Percentiles rank a stretch among this genome's conserved stretches.
Evolutionary conservation across 1,140 invertebrate species (phyloP).

Genomic region (Micrasema minimum): DNA sequence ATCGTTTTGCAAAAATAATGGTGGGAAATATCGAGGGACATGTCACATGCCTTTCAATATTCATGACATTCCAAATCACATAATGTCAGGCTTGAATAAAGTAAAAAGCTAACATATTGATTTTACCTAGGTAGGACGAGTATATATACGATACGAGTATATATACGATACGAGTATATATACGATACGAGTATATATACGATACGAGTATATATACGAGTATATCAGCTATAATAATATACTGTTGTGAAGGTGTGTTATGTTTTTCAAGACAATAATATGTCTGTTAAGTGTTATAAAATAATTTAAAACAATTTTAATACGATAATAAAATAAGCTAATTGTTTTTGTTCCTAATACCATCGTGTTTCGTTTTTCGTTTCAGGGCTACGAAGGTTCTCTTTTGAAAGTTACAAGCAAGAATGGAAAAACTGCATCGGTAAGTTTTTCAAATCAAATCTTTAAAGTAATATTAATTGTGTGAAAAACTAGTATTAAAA

Average conservation of each 20-base stretch:
- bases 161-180: neutral
- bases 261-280: too few species aligned
- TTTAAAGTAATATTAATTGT: too few species aligned
- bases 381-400: conserved; percentile 97
- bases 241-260: too few species aligned
- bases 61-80: conserved; percentile 17
- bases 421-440: conserved; percentile 99
- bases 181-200: neutral
- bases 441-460: too few species aligned
- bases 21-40: neutral
- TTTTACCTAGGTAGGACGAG: neutral
- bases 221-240: too few species aligned
- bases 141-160: neutral
- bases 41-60: conserved; percentile 23
- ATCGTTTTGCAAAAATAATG: conserved; percentile 19
- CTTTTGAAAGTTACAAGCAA: conserved; percentile 99
- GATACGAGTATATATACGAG: neutral
- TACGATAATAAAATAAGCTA: too few species aligned
- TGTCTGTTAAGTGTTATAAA: too few species aligned
- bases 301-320: too few species aligned
- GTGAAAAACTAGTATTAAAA: too few species aligned
- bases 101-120: neutral
- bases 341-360: neutral
- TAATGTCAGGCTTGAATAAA: conserved; percentile 1
- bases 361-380: conserved; percentile 1